Conservation (phyloP, 2,888 invertebrate species). For the Caenorhabditis japonica region DNA sequence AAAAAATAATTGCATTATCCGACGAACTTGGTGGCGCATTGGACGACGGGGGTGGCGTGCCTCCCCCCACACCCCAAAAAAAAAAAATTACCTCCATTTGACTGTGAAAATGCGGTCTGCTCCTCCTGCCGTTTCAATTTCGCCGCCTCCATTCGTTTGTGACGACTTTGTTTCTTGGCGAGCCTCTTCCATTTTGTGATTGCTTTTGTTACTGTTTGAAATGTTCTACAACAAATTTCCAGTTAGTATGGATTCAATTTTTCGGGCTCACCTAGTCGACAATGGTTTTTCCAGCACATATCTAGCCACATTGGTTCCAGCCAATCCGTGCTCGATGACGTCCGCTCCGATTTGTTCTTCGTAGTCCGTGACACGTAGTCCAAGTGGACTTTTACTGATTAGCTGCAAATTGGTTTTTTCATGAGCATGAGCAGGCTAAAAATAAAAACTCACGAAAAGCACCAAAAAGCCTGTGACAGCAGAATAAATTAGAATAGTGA, state of each 20-base stretch:
- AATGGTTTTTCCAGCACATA: conserved; percentile 68
- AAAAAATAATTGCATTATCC: no score
- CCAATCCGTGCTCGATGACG: conserved; percentile 76
- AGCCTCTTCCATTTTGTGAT: conserved; percentile 72
- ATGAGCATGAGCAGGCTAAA: neutral
- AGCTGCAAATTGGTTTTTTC: conserved; percentile 41
- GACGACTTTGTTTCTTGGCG: conserved; percentile 62
- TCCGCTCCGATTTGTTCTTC: conserved; percentile 77
- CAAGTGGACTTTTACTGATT: conserved; percentile 70
- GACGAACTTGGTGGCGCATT: no score
- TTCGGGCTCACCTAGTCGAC: conserved; percentile 56
- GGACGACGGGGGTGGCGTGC: no score
- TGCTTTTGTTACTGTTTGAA: conserved; percentile 71
- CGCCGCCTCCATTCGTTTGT: conserved; percentile 58
- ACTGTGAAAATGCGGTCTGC: conserved; percentile 30
- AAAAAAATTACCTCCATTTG: conserved; percentile 42
- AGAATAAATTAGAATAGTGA: conserved; percentile 75
- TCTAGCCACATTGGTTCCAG: conserved; percentile 68
- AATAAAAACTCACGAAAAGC: conserved; percentile 68
- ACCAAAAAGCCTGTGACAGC: conserved; percentile 72
- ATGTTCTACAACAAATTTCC: conserved; percentile 56
- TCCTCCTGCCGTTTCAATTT: conserved; percentile 54
- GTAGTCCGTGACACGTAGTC: conserved; percentile 74
- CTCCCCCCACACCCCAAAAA: no score
- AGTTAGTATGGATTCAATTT: neutral